Base-by-base conservation (phyloP, 2,888 invertebrate genomes). In the Podotricha telesiphe region DNA sequence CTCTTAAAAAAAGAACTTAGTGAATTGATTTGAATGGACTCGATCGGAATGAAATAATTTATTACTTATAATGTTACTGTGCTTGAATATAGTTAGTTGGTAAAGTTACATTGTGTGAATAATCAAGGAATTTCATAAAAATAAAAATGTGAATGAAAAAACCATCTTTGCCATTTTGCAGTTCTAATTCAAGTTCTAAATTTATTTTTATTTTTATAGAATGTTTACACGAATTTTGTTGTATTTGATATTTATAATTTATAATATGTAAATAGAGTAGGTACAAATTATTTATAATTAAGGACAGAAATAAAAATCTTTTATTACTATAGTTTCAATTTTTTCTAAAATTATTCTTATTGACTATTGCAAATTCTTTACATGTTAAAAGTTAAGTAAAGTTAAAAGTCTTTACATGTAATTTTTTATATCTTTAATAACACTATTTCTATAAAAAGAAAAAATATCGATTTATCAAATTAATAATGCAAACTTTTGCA, bases 11-110 rank as follows among this genome's bases (percentile, higher is more conserved):
- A 87, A 87, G 88, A 81, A 82, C 51, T 76, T 76, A 73, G 65
- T 71, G 75, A 70, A 76, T 69, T 76, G 62, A 76, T 76, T 78
- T 85, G 82, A 80, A 81, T 83, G 84, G 83, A 81, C 84, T 85
- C 83, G 90, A 90, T 91, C 89, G 90, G 89, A 90, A 82, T 81
- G 73, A 68, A 42, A 68, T 63, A 28, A 56, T 68, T 64, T 64
- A 63, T 66, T 50, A 7, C 48, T 42, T 58, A 48, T 48, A 56
- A 64, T 19, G 17, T 19, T 42, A 67, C 56, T 53, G 51, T 59
- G 61, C 28, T 40, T 40, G 40, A 20, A 58, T 40, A 40, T 58
- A n/a, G n/a, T n/a, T n/a, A n/a, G n/a, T n/a, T 10, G 17, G 34
- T 13, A 51, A 51, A 15, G 20, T 22, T 51, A n/a, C n/a, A n/a